Conservation (phyloP, 2,113 vertebrate genomes). For the Himantopus leucocephalus region DNA sequence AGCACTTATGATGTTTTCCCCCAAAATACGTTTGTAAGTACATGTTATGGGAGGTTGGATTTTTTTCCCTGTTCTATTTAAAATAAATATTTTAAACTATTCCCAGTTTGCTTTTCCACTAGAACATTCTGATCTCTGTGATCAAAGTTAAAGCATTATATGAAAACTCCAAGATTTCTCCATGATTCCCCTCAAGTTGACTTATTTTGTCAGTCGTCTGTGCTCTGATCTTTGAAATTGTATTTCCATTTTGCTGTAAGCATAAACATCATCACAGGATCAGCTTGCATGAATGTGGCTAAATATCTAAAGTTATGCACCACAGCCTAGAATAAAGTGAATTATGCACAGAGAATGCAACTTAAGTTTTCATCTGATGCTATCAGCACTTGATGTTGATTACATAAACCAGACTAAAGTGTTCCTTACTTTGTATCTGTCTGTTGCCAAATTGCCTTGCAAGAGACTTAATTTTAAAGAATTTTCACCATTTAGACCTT, state of each 20-base stretch:
- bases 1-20: conserved; percentile 26
- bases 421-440: background rate
- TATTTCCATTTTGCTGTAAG: conserved; percentile 21
- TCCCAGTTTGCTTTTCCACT: conserved; percentile 6
- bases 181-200: background rate
- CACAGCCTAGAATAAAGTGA: background rate
- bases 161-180: background rate
- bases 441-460: background rate
- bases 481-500: background rate
- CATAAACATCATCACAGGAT: background rate
- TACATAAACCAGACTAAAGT: background rate
- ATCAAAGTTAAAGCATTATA: conserved; percentile 47
- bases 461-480: background rate
- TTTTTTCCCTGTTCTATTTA: background rate
- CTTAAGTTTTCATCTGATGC: background rate
- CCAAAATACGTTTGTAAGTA: conserved; percentile 14
- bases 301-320: background rate
- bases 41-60: background rate
- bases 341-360: background rate
- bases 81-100: conserved; percentile 53
- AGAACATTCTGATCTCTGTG: conserved; percentile 48
- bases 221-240: conserved; percentile 24
- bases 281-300: background rate
- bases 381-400: background rate
- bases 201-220: background rate